phyloP scores from a whole-genome alignment of 2,113 vertebrate genomes.

The Ariopsis seemanni region DNA sequence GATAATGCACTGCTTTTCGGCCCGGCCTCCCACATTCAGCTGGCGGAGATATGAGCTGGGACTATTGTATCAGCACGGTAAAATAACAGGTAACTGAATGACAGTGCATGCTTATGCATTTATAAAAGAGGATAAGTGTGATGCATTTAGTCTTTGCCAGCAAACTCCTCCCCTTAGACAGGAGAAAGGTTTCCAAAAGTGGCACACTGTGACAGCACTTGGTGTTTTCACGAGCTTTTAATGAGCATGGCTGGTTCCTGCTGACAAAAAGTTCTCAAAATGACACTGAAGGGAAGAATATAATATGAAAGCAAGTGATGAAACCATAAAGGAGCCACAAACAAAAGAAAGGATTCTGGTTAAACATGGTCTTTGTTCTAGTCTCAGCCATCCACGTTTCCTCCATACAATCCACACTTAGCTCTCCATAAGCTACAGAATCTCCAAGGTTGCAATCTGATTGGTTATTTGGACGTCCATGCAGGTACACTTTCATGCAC shows the following conservation, averaged over 20 bases:
- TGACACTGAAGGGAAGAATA: constrained; percentile 18
- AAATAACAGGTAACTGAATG: constrained; percentile 14
- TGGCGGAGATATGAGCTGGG: constrained; percentile 7
- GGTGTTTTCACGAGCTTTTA: constrained; percentile 26
- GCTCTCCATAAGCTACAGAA: not conserved
- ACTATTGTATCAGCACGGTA: constrained; percentile 20
- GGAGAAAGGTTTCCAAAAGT: constrained; percentile 18
- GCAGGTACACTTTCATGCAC: not conserved
- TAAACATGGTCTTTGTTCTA: not conserved
- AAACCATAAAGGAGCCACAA: not conserved
- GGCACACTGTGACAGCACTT: constrained; percentile 16
- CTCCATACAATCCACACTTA: not conserved
- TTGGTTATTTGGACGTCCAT: not conserved
- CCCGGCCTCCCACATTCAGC: not conserved
- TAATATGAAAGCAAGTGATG: constrained; percentile 18
- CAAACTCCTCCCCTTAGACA: not conserved
- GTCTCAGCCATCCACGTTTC: not conserved
- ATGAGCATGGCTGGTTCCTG: constrained; percentile 30
- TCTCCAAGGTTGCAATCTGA: not conserved
- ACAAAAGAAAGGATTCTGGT: not conserved
- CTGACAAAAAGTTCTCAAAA: constrained; percentile 34
- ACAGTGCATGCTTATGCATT: constrained; percentile 12
- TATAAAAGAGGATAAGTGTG: constrained; percentile 6
- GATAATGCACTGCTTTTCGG: constrained; percentile 1
- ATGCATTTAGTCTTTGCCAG: constrained; percentile 10